phyloP scores from a whole-genome alignment of 2,797 vertebrate genomes.

The Cuculus canorus region DNA sequence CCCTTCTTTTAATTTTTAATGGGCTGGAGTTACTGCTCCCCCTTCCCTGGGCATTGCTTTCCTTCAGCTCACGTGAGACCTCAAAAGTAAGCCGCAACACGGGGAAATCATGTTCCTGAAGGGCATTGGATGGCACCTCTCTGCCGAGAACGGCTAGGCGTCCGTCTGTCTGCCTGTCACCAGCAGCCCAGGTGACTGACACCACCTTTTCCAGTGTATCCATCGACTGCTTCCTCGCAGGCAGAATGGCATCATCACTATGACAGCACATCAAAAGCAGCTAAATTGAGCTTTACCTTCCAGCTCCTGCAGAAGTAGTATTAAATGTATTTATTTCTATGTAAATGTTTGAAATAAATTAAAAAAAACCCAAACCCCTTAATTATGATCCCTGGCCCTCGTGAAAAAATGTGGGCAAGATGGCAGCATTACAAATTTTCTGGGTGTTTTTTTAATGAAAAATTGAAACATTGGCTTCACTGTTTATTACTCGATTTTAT shows the following conservation, averaged over 20 bases:
- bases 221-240: rapidly evolving
- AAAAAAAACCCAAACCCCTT: no score
- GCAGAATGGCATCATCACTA: rapidly evolving
- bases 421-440: background rate
- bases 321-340: background rate
- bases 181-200: background rate
- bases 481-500: rapidly evolving
- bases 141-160: background rate
- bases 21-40: background rate
- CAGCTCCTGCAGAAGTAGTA: background rate
- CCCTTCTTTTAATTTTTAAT: slow-evolving; percentile 62
- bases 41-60: background rate
- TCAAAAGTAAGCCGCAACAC: background rate
- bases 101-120: background rate
- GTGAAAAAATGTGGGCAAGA: background rate
- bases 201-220: rapidly evolving
- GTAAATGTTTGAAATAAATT: no score
- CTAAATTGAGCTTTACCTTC: background rate
- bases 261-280: background rate
- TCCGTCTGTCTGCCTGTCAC: background rate
- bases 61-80: background rate
- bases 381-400: background rate
- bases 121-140: background rate
- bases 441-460: background rate
- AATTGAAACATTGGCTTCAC: background rate